Percentiles rank a stretch among this genome's conserved stretches.
phyloP scores from a whole-genome alignment of 2,888 invertebrate genomes.

The Protonemura montana region DNA sequence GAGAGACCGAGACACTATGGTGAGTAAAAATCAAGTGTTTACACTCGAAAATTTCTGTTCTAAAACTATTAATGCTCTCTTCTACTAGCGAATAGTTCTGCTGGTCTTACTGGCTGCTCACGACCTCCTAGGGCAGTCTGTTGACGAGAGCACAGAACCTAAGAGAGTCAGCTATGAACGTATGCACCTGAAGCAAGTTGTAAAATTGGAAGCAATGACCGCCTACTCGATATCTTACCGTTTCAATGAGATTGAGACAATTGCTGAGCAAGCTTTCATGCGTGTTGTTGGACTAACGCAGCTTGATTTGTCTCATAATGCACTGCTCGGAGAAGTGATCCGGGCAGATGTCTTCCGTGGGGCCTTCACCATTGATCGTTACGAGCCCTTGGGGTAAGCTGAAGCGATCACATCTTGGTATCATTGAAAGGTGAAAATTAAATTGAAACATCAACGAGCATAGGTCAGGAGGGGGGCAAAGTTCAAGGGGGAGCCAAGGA shows the following conservation, averaged over 20 bases:
- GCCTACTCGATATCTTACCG: neutral
- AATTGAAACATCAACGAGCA: too few species aligned
- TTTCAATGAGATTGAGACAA: neutral
- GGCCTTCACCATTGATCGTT: neutral
- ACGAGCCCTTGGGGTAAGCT: slow-evolving; percentile 22
- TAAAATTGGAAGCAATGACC: neutral
- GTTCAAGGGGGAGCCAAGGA: too few species aligned
- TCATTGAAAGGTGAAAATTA: too few species aligned
- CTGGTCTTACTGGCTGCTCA: neutral
- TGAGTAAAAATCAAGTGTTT: neutral
- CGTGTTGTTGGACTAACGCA: neutral
- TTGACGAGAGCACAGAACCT: neutral
- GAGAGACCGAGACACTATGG: neutral
- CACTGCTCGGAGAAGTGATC: neutral
- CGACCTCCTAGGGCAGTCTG: neutral
- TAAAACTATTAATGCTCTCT: neutral
- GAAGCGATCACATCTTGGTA: neutral
- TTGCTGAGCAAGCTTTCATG: neutral
- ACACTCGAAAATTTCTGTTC: neutral
- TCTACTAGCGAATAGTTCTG: neutral
- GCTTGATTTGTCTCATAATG: neutral
- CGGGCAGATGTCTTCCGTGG: neutral
- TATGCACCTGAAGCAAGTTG: neutral
- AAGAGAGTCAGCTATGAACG: neutral
- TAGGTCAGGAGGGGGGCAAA: too few species aligned